Evolutionary conservation across 2,797 vertebrate genomes (phyloP).

Genomic region (Gymnodraco acuticeps): DNA sequence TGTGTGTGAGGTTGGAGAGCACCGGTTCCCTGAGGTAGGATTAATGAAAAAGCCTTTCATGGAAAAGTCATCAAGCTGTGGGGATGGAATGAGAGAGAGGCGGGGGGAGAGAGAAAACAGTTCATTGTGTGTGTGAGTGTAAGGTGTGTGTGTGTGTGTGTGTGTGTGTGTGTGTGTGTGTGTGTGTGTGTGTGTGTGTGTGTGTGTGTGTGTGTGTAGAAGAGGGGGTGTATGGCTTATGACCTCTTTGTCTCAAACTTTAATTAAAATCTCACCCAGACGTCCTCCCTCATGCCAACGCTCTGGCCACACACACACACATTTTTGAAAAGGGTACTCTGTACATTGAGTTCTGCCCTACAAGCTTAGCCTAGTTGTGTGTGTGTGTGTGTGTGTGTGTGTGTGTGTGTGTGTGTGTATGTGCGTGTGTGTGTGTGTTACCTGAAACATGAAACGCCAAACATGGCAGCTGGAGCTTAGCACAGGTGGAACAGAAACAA

Average conservation of each 20-base stretch:
- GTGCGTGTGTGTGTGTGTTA: conserved; percentile 55
- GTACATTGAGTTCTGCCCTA: conserved; percentile 69
- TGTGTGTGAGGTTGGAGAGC: conserved; percentile 82
- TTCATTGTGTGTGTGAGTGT: conserved; percentile 51
- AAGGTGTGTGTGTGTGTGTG: conserved; percentile 17
- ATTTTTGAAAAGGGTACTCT: conserved; percentile 34
- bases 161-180: neutral
- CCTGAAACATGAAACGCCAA: conserved; percentile 80
- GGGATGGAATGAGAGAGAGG: conserved; percentile 83
- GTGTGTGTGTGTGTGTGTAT: conserved; percentile 43
- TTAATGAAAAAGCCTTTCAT: conserved; percentile 89
- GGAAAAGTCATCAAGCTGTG: conserved; percentile 89
- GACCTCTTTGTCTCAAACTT: conserved; percentile 89
- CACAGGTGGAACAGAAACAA: conserved; percentile 84
- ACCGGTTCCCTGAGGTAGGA: conserved; percentile 87
- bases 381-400: conserved; percentile 16
- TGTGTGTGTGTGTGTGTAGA: conserved; percentile 34
- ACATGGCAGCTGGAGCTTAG: conserved; percentile 85
- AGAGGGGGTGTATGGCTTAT: conserved; percentile 84
- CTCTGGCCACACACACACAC: conserved; percentile 73
- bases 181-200: conserved; percentile 53
- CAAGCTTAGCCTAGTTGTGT: conserved; percentile 37
- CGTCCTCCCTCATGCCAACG: conserved; percentile 85
- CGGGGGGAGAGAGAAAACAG: conserved; percentile 79
- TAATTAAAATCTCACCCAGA: conserved; percentile 90